Base-by-base conservation (phyloP, 2,113 vertebrate species). In the Marmota flaviventris region DNA sequence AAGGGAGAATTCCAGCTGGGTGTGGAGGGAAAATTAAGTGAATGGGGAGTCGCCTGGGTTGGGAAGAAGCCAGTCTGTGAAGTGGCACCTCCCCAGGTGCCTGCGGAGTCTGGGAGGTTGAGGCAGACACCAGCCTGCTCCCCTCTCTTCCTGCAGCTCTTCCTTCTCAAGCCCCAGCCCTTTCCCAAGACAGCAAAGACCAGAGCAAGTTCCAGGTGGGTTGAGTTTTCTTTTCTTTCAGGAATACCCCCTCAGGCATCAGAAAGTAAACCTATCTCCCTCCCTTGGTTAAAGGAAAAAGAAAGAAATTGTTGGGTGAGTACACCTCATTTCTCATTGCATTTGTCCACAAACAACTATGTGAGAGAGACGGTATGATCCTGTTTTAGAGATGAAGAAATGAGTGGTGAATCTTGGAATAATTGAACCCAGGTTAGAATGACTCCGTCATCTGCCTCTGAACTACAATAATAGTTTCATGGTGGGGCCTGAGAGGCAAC, bases 171-270 rank as follows among this genome's bases (percentile, higher is more conserved):
- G 91, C 63, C 79, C 53, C 91, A 42, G 72, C 42, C 72, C 51
- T 63, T 85, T 25, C 63, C 53, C 78, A n/a, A 9, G 39, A n/a
- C 18, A 25, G 5, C 14, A 22, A 29, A 27, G 63, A 85, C 14
- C 37, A 78, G 63, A 89, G 39, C 72, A 34, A 22, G 27, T 56
- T 53, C 51, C 91, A 93, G 95, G 91, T 85, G 12, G 34, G 78
- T 93, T 8, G n/a, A 78, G 25, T 61, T 61, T 45, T 82, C 70
- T 76, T 11, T 61, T 82, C 69, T 76, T 16, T 61, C 29, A 39
- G 85, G 61, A 85, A 72, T 53, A 45, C 25, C 37, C 25, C 10
- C 1, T 34, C 5, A 29, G 61, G 42, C 14, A 16, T 82, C 78
- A 77, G 51, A 58, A 37, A 17, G 5, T 13, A 63, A 63, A 51